Conservation (phyloP, 2,888 invertebrate species). For the Corythucha ciliata region DNA sequence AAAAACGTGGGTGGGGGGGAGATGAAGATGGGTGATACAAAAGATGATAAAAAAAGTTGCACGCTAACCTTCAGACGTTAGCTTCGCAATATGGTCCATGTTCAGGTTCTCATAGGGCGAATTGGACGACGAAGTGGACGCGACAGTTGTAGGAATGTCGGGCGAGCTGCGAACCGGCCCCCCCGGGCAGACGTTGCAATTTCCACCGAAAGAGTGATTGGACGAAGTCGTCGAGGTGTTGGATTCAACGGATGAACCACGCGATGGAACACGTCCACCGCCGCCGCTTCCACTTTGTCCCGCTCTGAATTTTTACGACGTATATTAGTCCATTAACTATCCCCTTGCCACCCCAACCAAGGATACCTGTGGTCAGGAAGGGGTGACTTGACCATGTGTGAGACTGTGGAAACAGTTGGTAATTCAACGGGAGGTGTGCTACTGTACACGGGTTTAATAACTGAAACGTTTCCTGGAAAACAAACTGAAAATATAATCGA, state of each 20-base stretch:
- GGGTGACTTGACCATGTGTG: slow-evolving; percentile 28
- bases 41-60: neutral
- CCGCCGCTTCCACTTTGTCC: slow-evolving; percentile 18
- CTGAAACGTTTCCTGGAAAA: slow-evolving; percentile 31
- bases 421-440: slow-evolving; percentile 27
- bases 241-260: slow-evolving; percentile 33
- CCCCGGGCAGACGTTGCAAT: too few species aligned
- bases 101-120: slow-evolving; percentile 72
- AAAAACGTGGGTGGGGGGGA: too few species aligned
- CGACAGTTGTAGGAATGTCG: slow-evolving; percentile 16
- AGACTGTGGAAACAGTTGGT: slow-evolving; percentile 27
- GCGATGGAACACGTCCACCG: neutral
- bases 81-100: slow-evolving; percentile 77
- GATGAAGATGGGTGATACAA: neutral
- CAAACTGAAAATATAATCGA: neutral
- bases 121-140: slow-evolving; percentile 7
- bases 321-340: too few species aligned
- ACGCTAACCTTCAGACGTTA: slow-evolving; percentile 64
- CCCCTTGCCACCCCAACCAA: neutral
- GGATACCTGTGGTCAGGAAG: slow-evolving; percentile 25
- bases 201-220: slow-evolving; percentile 13
- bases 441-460: slow-evolving; percentile 33
- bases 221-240: slow-evolving; percentile 27
- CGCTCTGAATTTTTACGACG: slow-evolving; percentile 1
- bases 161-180: slow-evolving; percentile 23